Conservation (phyloP, 2,888 invertebrate species). For the Auanema sp. region DNA sequence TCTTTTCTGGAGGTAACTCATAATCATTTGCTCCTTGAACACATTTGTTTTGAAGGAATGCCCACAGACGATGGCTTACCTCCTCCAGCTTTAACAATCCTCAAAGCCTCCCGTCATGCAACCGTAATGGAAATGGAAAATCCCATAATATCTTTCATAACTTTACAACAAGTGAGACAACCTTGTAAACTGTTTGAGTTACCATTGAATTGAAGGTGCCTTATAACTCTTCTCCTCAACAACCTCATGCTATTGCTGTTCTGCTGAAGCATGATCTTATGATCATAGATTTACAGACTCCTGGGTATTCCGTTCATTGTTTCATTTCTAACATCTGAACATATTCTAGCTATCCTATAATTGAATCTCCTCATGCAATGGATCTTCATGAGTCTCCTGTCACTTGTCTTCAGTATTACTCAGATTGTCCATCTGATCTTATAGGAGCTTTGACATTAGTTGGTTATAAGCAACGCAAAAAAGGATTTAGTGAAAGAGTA, state of each 20-base stretch:
- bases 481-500: conserved; percentile 70
- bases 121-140: conserved; percentile 96
- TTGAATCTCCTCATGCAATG: conserved; percentile 99
- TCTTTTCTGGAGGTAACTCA: conserved; percentile 52
- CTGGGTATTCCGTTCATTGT: conserved; percentile 70
- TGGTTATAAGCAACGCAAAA: conserved; percentile 69
- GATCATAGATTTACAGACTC: conserved; percentile 89
- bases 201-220: conserved; percentile 22
- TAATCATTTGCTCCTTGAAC: background rate
- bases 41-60: conserved; percentile 46
- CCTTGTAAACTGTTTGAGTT: conserved; percentile 1
- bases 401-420: conserved; percentile 92
- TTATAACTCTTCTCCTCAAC: conserved; percentile 76
- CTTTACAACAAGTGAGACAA: conserved; percentile 65
- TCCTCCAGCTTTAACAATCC: conserved; percentile 67
- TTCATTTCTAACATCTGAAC: background rate
- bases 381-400: conserved; percentile 98
- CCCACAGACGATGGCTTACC: conserved; percentile 61
- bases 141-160: conserved; percentile 93
- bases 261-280: conserved; percentile 95
- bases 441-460: conserved; percentile 97
- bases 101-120: conserved; percentile 55
- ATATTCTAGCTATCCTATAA: conserved; percentile 80
- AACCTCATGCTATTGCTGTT: conserved; percentile 96
- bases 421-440: conserved; percentile 95